A percentile compares a stretch with the other conserved stretches of the same genome.
Conservation (phyloP, 2,888 invertebrate genomes). For the Achlya flavicornis region DNA sequence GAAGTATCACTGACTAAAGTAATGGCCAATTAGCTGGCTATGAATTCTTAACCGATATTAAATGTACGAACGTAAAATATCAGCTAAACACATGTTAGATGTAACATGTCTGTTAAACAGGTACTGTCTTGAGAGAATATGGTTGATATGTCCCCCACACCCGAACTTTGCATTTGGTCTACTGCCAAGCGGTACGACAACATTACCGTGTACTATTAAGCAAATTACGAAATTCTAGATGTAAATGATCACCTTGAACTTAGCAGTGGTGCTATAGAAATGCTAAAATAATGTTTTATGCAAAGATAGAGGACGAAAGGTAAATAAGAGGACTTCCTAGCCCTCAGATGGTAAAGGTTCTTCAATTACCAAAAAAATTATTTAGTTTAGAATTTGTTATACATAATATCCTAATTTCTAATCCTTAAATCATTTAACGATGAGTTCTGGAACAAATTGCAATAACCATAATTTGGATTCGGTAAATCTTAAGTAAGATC, state of each 20-base stretch:
- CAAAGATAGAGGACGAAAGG: conserved; percentile 24
- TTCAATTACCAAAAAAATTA: too few relatives aligned
- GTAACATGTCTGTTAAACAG: not conserved
- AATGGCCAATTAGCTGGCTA: not conserved
- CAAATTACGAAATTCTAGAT: conserved; percentile 33
- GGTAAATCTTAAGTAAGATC: conserved; percentile 4
- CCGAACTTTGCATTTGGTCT: conserved; percentile 35
- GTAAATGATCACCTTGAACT: conserved; percentile 38
- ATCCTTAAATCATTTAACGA: too few relatives aligned
- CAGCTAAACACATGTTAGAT: not conserved
- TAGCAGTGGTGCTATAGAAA: conserved; percentile 29
- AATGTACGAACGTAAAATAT: not conserved
- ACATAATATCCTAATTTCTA: too few relatives aligned
- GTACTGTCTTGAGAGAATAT: not conserved
- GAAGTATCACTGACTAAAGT: not conserved
- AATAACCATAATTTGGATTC: conserved; percentile 48
- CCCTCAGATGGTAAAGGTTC: too few relatives aligned
- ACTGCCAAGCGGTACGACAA: conserved; percentile 42
- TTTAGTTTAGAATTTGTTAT: too few relatives aligned
- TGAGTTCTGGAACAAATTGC: conserved; percentile 22
- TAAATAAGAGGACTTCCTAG: too few relatives aligned
- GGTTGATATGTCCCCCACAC: conserved; percentile 20
- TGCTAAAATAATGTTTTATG: conserved; percentile 26
- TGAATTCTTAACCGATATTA: not conserved
- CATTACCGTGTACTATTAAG: conserved; percentile 29